Percentiles rank a stretch among this genome's conserved stretches.
Evolutionary conservation across 2,888 invertebrate species (phyloP).

Genomic region (Hypomecis punctinalis): DNA sequence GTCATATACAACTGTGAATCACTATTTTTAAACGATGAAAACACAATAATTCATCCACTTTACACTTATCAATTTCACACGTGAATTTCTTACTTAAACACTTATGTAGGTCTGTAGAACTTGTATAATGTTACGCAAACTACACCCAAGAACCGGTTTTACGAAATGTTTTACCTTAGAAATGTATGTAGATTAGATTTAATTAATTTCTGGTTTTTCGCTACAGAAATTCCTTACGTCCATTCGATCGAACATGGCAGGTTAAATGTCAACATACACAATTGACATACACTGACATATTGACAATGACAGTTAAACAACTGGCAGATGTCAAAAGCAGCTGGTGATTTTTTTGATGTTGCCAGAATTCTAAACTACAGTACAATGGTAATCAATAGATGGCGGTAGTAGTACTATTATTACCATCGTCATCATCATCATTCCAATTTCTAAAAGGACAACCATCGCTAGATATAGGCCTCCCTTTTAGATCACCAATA

Average conservation of each 20-base stretch:
- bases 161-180: slow-evolving; percentile 54
- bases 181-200: slow-evolving; percentile 48
- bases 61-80: slow-evolving; percentile 8
- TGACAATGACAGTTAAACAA: slow-evolving; percentile 44
- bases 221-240: slow-evolving; percentile 43
- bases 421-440: too few species aligned
- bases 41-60: slow-evolving; percentile 5
- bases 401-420: too few species aligned
- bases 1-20: slow-evolving; percentile 42
- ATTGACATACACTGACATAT: too few species aligned
- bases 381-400: too few species aligned
- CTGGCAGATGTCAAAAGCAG: not conserved
- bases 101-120: slow-evolving; percentile 15
- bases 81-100: not conserved
- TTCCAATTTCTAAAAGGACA: too few species aligned
- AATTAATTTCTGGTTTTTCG: slow-evolving; percentile 48
- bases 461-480: too few species aligned
- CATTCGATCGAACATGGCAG: slow-evolving; percentile 40
- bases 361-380: too few species aligned
- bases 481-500: too few species aligned
- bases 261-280: slow-evolving; percentile 7
- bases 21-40: slow-evolving; percentile 32
- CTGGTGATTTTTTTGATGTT: too few species aligned
- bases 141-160: slow-evolving; percentile 50
- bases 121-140: slow-evolving; percentile 44